Base-by-base conservation (phyloP, 2,888 invertebrate species). In the Heteropelma amictum region DNA sequence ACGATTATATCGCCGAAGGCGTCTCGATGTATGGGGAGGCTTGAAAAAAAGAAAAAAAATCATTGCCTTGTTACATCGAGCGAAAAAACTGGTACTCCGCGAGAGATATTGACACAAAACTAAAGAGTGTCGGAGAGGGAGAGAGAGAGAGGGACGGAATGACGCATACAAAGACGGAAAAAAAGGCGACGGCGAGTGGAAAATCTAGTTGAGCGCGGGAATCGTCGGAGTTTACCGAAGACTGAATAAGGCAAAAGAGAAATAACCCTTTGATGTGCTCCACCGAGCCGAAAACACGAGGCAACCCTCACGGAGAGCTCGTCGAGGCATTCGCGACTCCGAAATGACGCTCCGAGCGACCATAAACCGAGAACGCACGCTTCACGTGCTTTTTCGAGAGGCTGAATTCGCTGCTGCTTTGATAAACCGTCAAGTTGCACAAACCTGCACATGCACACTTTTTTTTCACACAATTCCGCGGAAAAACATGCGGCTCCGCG, bases 241-340 rank as follows among this genome's bases (percentile, higher is more conserved):
- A 65, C 70, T 35, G 49, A 64, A 56, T n/a, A n/a, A n/a, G n/a
- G 65, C 23, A 54, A 19, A 42, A 61, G 26, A n/a, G 33, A 75
- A 45, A 35, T 19, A 14, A 23, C 12, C 73, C 78, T 83, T 85
- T 81, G 81, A 83, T 79, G 76, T 81, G 83, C 81, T 81, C 74
- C 80, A 80, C 23, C 80, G 83, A 83, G 61, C 78, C 74, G 79
- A 79, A 80, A 81, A 74, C 72, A 77, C 53, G n/a, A n/a, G n/a
- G n/a, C n/a, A 53, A 70, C 77, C 72, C 76, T 72, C 75, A 71
- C 74, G 79, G 77, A 58, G 78, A 79, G 61, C 76, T 78, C 77
- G 69, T 54, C 72, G 79, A 72, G 73, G 70, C 78, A 75, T 75
- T 71, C 23, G 38, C 40, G 47, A 61, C 61, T 71, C n/a, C 65